These are phyloP conservation scores for Tragelaphus buxtoni DNA, from an alignment of 2,113 vertebrate genomes.

Conservation along the genomic window DNA sequence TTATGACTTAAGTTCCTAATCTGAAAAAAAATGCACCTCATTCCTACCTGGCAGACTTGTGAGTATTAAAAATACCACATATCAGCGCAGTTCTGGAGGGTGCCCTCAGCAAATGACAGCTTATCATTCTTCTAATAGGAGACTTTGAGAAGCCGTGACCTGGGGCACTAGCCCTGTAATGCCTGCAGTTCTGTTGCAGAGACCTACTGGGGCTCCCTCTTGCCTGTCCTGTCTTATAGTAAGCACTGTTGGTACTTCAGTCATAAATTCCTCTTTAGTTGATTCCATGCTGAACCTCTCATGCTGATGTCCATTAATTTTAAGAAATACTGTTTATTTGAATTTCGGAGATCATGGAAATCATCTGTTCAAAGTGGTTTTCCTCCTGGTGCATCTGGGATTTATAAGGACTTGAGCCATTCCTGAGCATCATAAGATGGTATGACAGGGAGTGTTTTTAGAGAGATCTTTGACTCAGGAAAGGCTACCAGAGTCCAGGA, in stretches of 20 bases:
- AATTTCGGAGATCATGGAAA: neutral
- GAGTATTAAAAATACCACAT: neutral
- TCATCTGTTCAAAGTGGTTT: neutral
- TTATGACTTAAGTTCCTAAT: neutral
- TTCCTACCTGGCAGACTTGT: neutral
- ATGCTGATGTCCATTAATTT: neutral
- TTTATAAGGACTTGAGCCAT: neutral
- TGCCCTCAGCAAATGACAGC: neutral
- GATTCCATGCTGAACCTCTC: neutral
- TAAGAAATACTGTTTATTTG: neutral
- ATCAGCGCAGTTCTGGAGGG: neutral
- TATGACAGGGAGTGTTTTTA: neutral
- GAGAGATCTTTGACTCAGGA: neutral
- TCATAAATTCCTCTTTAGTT: neutral
- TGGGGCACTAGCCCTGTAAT: neutral
- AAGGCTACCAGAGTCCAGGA: neutral
- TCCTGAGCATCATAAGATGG: neutral
- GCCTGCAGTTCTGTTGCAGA: neutral
- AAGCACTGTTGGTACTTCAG: neutral
- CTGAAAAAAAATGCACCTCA: neutral
- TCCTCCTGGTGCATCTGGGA: neutral
- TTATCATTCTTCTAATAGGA: neutral
- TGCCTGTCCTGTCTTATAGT: neutral
- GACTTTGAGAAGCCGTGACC: neutral
- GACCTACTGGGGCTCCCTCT: neutral